Percentiles rank a stretch among this genome's conserved stretches.
These are phyloP conservation scores for Apis florea DNA, from an alignment of 1,140 invertebrate genomes.

Conservation along the genomic window DNA sequence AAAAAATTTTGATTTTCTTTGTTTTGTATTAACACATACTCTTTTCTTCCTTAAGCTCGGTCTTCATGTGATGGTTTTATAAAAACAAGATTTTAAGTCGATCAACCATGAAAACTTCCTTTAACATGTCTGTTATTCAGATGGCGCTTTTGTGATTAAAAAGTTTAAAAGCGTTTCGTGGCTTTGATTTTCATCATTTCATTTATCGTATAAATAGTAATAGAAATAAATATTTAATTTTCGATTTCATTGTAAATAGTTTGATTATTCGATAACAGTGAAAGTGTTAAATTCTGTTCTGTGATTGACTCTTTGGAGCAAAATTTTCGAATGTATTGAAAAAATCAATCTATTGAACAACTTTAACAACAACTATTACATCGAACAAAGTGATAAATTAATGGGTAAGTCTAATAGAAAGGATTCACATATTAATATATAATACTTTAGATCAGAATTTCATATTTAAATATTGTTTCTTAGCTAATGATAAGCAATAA, in stretches of 20 bases:
- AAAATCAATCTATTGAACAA: not conserved
- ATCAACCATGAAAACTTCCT: not conserved
- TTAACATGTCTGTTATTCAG: constrained; percentile 15
- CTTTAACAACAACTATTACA: not conserved
- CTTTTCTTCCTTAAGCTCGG: constrained; percentile 38
- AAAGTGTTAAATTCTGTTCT: constrained; percentile 20
- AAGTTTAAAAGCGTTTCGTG: not conserved
- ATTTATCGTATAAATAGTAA: not conserved
- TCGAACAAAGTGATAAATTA: not conserved
- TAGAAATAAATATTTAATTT: not conserved
- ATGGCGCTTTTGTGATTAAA: not conserved
- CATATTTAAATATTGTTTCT: not conserved
- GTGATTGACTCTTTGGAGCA: constrained; percentile 20
- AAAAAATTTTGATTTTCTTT: constrained; percentile 52
- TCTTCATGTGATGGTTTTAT: not conserved
- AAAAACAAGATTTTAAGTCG: constrained; percentile 1
- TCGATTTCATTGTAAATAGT: not conserved
- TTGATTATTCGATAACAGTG: constrained; percentile 16
- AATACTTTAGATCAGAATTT: not conserved
- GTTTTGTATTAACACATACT: constrained; percentile 24
- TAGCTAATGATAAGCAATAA: not conserved
- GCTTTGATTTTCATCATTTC: not conserved
- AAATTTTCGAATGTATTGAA: not conserved
- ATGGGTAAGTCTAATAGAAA: not conserved
- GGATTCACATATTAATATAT: not conserved